Percentiles rank a stretch among this genome's conserved stretches.
Conservation (phyloP, 2,888 invertebrate species). For the Troides oblongomaculatus region DNA sequence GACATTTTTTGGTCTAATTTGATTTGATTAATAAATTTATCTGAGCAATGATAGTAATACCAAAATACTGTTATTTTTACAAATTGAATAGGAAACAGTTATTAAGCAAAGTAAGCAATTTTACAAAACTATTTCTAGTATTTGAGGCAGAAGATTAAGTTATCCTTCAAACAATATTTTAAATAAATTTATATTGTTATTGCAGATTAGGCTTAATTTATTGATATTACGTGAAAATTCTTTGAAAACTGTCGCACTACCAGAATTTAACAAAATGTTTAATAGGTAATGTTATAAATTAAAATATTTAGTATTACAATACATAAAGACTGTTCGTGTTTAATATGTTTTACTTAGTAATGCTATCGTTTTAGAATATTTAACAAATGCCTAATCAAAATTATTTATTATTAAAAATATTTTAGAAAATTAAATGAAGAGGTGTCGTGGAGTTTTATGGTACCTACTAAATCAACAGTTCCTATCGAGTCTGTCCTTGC, state of each 20-base stretch:
- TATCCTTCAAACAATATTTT: neutral
- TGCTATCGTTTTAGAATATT: neutral
- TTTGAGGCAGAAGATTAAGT: neutral
- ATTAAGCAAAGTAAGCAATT: neutral
- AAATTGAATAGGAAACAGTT: neutral
- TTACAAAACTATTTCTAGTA: neutral
- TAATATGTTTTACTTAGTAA: neutral
- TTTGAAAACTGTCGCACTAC: neutral
- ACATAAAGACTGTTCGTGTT: too few relatives aligned
- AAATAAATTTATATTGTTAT: neutral
- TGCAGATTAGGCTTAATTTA: neutral
- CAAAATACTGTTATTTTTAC: neutral
- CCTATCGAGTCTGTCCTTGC: conserved; percentile 9
- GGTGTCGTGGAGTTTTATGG: conserved; percentile 8
- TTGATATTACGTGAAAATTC: neutral
- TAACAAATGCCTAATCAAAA: neutral
- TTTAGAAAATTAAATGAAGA: conserved; percentile 8
- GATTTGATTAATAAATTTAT: neutral
- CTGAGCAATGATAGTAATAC: neutral
- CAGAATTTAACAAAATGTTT: conserved; percentile 1
- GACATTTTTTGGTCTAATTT: neutral
- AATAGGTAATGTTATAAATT: neutral
- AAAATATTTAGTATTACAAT: neutral
- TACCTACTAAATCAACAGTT: neutral
- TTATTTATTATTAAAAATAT: neutral